Evolutionary conservation across 2,797 vertebrate genomes (phyloP).

Genomic region (Decapterus maruadsi): DNA sequence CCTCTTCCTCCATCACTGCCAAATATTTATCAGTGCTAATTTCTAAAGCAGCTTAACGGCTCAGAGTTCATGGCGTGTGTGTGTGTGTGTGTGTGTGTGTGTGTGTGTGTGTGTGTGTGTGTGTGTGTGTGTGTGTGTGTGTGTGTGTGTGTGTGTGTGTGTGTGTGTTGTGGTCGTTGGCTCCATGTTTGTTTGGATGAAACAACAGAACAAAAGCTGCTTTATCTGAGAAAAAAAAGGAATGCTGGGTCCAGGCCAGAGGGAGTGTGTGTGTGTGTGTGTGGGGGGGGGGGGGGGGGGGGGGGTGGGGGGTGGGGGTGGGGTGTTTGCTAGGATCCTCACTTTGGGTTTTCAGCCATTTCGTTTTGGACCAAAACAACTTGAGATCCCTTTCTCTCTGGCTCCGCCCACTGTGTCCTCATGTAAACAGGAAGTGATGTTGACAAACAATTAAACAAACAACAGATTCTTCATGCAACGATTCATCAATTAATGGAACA

Average conservation of each 20-base stretch:
- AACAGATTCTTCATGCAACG: no score
- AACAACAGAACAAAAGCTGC: conserved; percentile 68
- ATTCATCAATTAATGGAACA: no score
- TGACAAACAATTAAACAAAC: no score
- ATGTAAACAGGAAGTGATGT: no score
- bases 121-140: no score
- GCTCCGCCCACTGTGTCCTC: no score
- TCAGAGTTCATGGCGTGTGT: conserved; percentile 9
- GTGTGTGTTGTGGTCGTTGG: conserved; percentile 16
- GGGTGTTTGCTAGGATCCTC: conserved; percentile 9
- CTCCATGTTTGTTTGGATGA: conserved; percentile 49
- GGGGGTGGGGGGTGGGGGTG: no score
- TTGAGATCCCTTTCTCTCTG: background rate
- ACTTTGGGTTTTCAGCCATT: background rate
- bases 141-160: no score
- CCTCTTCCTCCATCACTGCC: conserved; percentile 6
- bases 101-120: no score
- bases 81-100: no score
- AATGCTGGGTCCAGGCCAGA: conserved; percentile 1
- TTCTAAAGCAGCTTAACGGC: conserved; percentile 75
- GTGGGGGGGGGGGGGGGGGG: no score
- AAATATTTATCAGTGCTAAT: conserved; percentile 69
- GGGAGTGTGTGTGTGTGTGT: background rate
- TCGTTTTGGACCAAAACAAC: conserved; percentile 19
- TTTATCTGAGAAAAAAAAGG: conserved; percentile 59